Evolutionary conservation across 2,797 vertebrate genomes (phyloP).

Genomic region (Acanthornis magna): DNA sequence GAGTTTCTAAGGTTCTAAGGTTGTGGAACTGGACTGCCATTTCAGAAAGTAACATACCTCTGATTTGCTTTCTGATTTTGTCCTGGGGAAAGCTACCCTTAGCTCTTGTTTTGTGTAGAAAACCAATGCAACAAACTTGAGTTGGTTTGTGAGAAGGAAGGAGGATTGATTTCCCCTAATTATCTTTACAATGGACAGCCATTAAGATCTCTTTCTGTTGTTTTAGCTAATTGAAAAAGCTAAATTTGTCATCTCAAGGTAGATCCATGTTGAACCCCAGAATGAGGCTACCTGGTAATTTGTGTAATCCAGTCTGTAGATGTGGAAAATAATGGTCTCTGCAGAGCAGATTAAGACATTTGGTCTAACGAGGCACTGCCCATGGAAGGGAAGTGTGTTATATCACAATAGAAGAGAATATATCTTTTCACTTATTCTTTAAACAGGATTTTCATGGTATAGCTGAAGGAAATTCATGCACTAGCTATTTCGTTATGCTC

Average conservation of each 20-base stretch:
- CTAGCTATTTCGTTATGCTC: neutral
- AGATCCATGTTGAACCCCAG: neutral
- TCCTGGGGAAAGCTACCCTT: neutral
- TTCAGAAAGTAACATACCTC: neutral
- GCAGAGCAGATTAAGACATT: neutral
- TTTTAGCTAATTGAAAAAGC: neutral
- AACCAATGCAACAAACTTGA: neutral
- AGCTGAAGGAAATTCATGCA: neutral
- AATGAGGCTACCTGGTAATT: neutral
- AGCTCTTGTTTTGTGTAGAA: neutral
- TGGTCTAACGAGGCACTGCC: neutral
- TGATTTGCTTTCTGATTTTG: neutral
- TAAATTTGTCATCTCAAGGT: neutral
- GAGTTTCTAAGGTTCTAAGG: neutral
- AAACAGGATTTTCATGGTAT: neutral
- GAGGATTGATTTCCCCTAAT: neutral
- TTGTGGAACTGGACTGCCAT: neutral
- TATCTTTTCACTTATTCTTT: neutral
- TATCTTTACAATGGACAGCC: neutral
- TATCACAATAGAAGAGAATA: neutral
- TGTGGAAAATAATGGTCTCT: neutral
- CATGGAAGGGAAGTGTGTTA: neutral
- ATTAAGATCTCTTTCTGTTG: neutral
- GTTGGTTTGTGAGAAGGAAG: neutral
- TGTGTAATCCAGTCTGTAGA: neutral